Conservation (phyloP, 2,797 vertebrate genomes). For the Amazona finschi region DNA sequence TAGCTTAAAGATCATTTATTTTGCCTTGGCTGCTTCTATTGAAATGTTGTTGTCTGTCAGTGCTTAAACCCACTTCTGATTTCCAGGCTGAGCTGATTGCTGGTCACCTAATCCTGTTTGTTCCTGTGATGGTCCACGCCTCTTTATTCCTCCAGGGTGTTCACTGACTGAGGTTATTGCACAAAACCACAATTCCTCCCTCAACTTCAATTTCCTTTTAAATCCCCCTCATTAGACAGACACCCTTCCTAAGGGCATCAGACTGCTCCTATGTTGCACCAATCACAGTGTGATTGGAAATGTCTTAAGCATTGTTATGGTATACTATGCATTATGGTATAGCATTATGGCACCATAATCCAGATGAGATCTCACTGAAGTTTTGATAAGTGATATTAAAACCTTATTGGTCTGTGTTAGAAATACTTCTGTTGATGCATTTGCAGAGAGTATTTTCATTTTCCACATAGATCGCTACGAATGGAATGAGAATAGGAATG, state of each 20-base stretch:
- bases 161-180: background rate
- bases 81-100: slow-evolving; percentile 1
- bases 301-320: background rate
- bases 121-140: background rate
- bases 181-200: background rate
- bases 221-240: background rate
- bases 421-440: background rate
- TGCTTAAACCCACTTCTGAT: background rate
- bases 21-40: background rate
- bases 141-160: background rate
- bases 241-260: background rate
- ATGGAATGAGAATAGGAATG: background rate
- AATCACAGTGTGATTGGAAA: background rate
- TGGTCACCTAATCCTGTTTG: background rate
- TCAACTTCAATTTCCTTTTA: background rate
- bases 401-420: background rate
- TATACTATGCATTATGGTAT: background rate
- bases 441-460: background rate
- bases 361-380: background rate
- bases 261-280: background rate
- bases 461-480: rapidly evolving
- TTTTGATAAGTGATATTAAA: background rate
- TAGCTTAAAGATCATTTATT: background rate
- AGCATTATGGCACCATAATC: background rate
- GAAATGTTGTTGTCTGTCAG: background rate